Evolutionary conservation across 2,113 vertebrate species (phyloP), one percentile per base, ranked within the genome.

Genomic region (Hypocryptadius cinnamomeus): DNA sequence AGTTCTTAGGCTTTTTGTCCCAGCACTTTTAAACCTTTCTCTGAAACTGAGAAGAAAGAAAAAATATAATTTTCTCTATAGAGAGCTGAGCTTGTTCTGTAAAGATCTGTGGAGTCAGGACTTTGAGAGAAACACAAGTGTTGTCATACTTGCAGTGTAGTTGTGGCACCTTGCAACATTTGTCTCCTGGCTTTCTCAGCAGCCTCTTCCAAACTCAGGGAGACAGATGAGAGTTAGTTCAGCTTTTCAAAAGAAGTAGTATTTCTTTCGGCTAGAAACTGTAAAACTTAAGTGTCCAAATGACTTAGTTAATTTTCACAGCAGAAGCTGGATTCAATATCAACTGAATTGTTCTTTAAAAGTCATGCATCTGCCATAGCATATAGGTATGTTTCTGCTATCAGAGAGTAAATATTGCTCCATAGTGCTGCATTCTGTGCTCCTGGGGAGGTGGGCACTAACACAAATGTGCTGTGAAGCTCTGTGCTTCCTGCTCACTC

Each of bases 31-130:
- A 69, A 91, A 80, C 27, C 13, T 90, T 86, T 48, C 57, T 69
- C 35, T 64, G 39, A 90, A 86, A 86, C 35, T 13, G 22, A 81
- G 83, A 45, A 40, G 44, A n/a, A n/a, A n/a, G n/a, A 65, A 70
- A 56, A 63, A 70, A 0, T 14, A 37, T 33, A 0, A 15, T 70
- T 88, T 83, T 70, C 27, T 93, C 18, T 1, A 0, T 1, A 59
- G 30, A 31, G 22, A 64, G 28, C n/a, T 56, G 60, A 78, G 24
- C 18, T 68, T 44, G 6, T 27, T 42, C 27, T 71, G 28, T 81
- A 40, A 73, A 66, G 48, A 22, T 61, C 13, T 56, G 40, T 31
- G 56, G 27, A 71, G 31, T 28, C 57, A 56, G 74, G 35, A 33
- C 78, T 85, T 68, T 5, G 35, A 82, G 63, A 65, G 54, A 44